phyloP scores from a whole-genome alignment of 2,888 invertebrate species.

The Nemotelus nigrinus region DNA sequence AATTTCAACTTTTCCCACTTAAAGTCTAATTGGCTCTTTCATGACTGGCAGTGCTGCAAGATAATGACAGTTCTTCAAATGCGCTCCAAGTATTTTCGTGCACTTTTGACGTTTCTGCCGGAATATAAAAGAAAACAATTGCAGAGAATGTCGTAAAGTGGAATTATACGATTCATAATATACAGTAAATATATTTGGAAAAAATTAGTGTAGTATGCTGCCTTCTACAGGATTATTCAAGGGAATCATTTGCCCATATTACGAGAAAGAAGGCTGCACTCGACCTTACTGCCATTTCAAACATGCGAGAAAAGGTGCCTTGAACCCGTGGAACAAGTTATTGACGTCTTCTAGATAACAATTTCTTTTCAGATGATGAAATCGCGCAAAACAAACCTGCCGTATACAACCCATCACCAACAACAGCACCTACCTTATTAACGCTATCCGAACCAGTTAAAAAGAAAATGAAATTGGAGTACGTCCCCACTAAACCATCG shows the following conservation, averaged over 20 bases:
- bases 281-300: slow-evolving; percentile 93
- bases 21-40: too few relatives aligned
- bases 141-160: slow-evolving; percentile 30
- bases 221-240: slow-evolving; percentile 91
- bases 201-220: slow-evolving; percentile 71
- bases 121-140: slow-evolving; percentile 33
- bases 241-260: slow-evolving; percentile 86
- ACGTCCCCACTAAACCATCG: slow-evolving; percentile 63
- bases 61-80: too few relatives aligned
- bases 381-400: slow-evolving; percentile 53
- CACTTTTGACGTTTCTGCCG: slow-evolving; percentile 25
- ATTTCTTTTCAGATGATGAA: slow-evolving; percentile 53
- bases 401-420: slow-evolving; percentile 59
- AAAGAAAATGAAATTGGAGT: slow-evolving; percentile 61
- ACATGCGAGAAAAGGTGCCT: slow-evolving; percentile 82
- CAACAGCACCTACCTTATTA: slow-evolving; percentile 57
- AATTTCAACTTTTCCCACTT: too few relatives aligned
- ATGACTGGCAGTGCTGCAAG: too few relatives aligned
- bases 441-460: slow-evolving; percentile 55
- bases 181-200: neutral
- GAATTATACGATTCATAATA: neutral
- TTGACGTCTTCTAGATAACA: slow-evolving; percentile 24
- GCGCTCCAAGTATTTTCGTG: neutral
- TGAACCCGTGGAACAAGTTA: neutral
- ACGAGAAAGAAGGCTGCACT: slow-evolving; percentile 82